Evolutionary conservation across 2,113 vertebrate genomes (phyloP).

Genomic region (Triplophysa rosa): DNA sequence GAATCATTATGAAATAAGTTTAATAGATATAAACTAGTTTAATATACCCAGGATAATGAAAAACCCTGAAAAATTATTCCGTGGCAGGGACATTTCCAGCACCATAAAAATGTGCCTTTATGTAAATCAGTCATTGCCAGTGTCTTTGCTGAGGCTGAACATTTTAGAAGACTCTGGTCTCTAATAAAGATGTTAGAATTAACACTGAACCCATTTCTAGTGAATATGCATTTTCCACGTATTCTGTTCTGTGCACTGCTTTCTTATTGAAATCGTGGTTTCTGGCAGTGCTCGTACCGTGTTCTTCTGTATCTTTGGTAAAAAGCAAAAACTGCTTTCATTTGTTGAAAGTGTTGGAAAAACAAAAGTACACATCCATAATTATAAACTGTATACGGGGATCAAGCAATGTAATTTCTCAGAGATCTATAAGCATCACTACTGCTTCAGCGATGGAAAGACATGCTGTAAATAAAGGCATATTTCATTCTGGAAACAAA

Average conservation of each 20-base stretch:
- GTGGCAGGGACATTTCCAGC: constrained; percentile 27
- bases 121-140: constrained; percentile 43
- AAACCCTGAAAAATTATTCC: constrained; percentile 49
- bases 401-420: background rate
- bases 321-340: constrained; percentile 12
- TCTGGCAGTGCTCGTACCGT: background rate
- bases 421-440: background rate
- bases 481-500: constrained; percentile 21
- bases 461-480: background rate
- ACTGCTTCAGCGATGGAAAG: background rate
- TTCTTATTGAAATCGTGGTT: background rate
- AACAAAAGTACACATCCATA: background rate
- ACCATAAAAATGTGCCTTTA: constrained; percentile 43
- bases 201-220: background rate
- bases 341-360: background rate
- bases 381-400: background rate
- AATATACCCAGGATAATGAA: constrained; percentile 52
- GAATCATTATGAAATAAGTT: constrained; percentile 49
- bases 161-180: background rate
- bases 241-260: background rate
- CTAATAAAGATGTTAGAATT: background rate
- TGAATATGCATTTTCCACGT: constrained; percentile 20
- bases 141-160: constrained; percentile 5
- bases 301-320: background rate
- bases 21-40: constrained; percentile 53